Evolutionary conservation across 1,140 invertebrate species (phyloP).

Genomic region (Eubasilissa regina): DNA sequence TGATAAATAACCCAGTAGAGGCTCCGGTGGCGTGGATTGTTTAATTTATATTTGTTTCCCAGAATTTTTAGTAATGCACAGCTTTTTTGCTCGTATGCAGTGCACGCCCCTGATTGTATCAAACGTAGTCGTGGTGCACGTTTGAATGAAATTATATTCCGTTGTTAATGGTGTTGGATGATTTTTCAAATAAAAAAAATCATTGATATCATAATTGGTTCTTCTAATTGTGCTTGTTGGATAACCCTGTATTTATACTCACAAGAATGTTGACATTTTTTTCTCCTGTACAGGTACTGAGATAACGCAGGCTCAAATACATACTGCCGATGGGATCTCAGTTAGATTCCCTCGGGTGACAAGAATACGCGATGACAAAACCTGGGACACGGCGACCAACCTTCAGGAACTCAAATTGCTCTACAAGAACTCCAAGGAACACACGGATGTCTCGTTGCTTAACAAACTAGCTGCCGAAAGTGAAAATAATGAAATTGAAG

Average conservation of each 20-base stretch:
- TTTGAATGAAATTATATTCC: no score
- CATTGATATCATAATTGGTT: neutral
- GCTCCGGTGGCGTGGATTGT: neutral
- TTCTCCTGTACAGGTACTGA: slow-evolving; percentile 79
- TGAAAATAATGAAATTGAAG: slow-evolving; percentile 7
- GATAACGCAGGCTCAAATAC: slow-evolving; percentile 87
- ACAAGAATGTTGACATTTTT: no score
- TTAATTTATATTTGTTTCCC: no score
- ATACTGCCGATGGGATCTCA: slow-evolving; percentile 93
- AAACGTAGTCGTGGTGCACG: no score
- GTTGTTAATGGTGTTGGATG: no score
- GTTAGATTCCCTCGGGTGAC: slow-evolving; percentile 94
- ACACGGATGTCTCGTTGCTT: slow-evolving; percentile 78
- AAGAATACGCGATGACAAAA: slow-evolving; percentile 87
- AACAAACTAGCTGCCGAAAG: slow-evolving; percentile 67
- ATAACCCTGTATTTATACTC: no score
- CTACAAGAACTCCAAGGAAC: slow-evolving; percentile 79
- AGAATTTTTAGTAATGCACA: no score
- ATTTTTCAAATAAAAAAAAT: no score
- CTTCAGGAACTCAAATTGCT: slow-evolving; percentile 80
- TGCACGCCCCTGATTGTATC: no score
- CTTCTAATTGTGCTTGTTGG: no score
- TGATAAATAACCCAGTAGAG: neutral
- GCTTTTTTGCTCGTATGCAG: no score
- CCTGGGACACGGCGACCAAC: slow-evolving; percentile 87